Evolutionary conservation across 2,888 invertebrate species (phyloP).

Genomic region (Stegana nigrithorax): DNA sequence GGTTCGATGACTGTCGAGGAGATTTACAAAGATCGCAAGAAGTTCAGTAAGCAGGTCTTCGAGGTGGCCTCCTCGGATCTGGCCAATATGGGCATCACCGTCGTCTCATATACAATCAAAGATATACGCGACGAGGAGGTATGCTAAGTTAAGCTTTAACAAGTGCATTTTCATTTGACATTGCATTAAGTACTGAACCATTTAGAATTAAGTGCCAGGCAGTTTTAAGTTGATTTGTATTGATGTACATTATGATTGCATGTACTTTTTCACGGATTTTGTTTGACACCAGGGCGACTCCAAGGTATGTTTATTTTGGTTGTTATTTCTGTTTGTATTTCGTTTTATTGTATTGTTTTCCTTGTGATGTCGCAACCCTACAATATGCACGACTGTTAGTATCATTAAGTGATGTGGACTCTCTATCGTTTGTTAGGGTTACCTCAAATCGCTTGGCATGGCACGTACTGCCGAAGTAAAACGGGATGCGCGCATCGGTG

Average conservation of each 20-base stretch:
- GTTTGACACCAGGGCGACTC: constrained; percentile 60
- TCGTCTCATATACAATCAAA: constrained; percentile 93
- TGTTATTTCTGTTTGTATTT: constrained; percentile 8
- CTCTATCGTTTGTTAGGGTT: constrained; percentile 69
- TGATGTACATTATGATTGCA: constrained; percentile 40
- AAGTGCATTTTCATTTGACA: no score
- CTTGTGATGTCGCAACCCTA: background rate
- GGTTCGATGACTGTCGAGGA: constrained; percentile 97
- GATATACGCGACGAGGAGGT: constrained; percentile 96
- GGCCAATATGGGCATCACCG: constrained; percentile 96
- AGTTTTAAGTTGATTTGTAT: background rate
- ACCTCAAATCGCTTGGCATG: constrained; percentile 94
- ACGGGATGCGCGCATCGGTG: constrained; percentile 95
- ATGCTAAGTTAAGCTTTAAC: constrained; percentile 52
- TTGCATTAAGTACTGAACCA: no score
- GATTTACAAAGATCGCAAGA: constrained; percentile 95
- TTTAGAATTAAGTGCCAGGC: no score
- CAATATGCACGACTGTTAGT: background rate
- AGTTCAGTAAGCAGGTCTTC: constrained; percentile 94
- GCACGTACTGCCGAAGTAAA: constrained; percentile 95
- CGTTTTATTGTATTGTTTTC: background rate
- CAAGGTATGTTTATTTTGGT: constrained; percentile 60
- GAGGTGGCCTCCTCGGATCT: constrained; percentile 95
- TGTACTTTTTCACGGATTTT: constrained; percentile 45
- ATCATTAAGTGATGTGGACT: background rate